Conservation (phyloP, 2,113 vertebrate species). For the Eolophus roseicapilla region DNA sequence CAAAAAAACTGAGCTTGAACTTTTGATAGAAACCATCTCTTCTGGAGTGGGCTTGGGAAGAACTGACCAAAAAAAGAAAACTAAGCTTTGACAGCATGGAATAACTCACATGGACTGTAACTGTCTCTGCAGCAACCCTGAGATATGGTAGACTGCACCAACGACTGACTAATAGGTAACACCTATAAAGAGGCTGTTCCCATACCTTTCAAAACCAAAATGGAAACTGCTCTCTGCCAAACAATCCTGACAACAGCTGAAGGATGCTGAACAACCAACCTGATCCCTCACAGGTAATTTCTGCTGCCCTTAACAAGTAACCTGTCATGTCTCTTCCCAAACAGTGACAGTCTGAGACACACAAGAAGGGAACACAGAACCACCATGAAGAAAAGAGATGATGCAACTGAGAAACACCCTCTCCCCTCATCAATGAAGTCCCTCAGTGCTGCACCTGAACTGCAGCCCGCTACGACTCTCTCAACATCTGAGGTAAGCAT, state of each 20-base stretch:
- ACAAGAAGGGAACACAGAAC: fast-evolving
- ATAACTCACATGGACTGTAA: neutral
- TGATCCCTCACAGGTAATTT: neutral
- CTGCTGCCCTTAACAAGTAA: neutral
- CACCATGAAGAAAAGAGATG: neutral
- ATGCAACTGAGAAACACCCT: neutral
- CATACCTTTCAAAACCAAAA: fast-evolving
- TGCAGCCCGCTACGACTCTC: neutral
- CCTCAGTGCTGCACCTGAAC: neutral
- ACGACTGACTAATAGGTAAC: neutral
- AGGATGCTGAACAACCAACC: neutral
- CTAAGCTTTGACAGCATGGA: neutral
- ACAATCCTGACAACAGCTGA: neutral
- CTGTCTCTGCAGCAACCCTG: too few relatives aligned
- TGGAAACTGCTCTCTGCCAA: neutral
- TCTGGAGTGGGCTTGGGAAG: neutral
- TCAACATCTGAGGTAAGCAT: neutral
- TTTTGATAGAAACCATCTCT: fast-evolving
- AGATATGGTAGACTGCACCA: neutral
- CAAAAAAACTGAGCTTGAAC: fast-evolving
- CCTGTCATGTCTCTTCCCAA: neutral
- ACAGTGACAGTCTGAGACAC: neutral
- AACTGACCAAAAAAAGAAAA: neutral
- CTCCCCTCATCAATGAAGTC: fast-evolving
- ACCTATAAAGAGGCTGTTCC: neutral